phyloP scores from a whole-genome alignment of 2,797 vertebrate species.

The Falco naumanni region DNA sequence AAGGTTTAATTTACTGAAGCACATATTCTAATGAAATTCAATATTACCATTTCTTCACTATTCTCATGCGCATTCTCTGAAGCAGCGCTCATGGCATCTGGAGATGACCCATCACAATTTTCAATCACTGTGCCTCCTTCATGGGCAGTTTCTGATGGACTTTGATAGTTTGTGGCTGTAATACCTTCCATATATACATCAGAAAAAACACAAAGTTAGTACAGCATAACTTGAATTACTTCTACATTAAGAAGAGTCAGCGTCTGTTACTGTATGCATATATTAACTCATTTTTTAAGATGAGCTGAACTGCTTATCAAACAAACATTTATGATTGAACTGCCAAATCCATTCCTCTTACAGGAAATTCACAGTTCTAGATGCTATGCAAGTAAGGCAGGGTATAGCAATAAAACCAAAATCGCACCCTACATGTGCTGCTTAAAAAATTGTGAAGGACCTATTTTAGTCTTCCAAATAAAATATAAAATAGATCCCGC shows the following conservation, averaged over 20 bases:
- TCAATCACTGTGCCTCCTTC: constrained; percentile 78
- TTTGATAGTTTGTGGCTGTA: constrained; percentile 82
- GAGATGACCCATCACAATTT: constrained; percentile 86
- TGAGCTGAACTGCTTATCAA: neutral
- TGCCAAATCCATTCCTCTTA: neutral
- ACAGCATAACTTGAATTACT: constrained; percentile 6
- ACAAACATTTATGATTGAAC: neutral
- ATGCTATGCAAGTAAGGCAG: neutral
- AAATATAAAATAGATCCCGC: neutral
- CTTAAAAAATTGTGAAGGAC: neutral
- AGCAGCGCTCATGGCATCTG: constrained; percentile 90
- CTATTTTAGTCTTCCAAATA: neutral
- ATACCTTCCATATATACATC: constrained; percentile 80
- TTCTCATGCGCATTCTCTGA: constrained; percentile 91
- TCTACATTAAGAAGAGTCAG: neutral
- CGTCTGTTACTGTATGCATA: neutral
- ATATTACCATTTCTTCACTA: constrained; percentile 88
- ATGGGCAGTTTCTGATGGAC: constrained; percentile 78
- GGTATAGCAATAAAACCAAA: neutral
- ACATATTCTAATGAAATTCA: neutral
- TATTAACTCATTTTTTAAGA: neutral
- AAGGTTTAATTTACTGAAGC: neutral
- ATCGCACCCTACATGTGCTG: neutral
- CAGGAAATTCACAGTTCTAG: neutral
- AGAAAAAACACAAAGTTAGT: constrained; percentile 44